Evolutionary conservation across 2,888 invertebrate genomes (phyloP), one percentile per base, ranked within the genome.

Genomic region (Macaria notata): DNA sequence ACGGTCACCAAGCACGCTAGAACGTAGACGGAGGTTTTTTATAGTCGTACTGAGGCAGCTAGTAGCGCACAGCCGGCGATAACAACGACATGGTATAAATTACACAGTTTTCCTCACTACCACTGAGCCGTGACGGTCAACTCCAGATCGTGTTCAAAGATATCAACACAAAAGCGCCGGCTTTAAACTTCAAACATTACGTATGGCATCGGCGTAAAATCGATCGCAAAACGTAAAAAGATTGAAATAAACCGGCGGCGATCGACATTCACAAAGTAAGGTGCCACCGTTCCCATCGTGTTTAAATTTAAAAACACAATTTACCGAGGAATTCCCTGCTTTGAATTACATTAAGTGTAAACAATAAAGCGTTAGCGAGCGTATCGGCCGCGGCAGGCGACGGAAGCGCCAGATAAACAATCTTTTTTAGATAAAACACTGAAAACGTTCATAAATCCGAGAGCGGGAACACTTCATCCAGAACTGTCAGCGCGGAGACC

Each of bases 291-390:
- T 80, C 76, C 73, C 73, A 81, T 72, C 74, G 71, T 73, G 76
- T 83, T 82, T 77, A 81, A 81, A 86, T 86, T 88, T 88, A 88
- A 88, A 90, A 89, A 88, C 86, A 88, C 83, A 84, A 86, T 84
- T 86, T 87, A 86, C 85, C 75, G 73, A 86, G 81, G 88, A 88
- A 88, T 88, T 88, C 88, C 88, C 86, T 89, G 90, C 87, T 85
- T 88, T 86, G 90, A 91, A 90, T 91, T 87, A 88, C 86, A 90
- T 90, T 90, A 89, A 88, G 88, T 87, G 90, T 89, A 88, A 89
- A 90, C 88, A 89, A 89, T 88, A 86, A 87, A 88, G 83, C 81
- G 84, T 77, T 83, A 86, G 88, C 76, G 84, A 83, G 87, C 88
- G 88, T 89, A 89, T 90, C 88, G 84, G 79, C 76, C 69, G 82